Base-by-base conservation (phyloP, 2,797 vertebrate genomes). In the Xiphorhynchus erythropygius region DNA sequence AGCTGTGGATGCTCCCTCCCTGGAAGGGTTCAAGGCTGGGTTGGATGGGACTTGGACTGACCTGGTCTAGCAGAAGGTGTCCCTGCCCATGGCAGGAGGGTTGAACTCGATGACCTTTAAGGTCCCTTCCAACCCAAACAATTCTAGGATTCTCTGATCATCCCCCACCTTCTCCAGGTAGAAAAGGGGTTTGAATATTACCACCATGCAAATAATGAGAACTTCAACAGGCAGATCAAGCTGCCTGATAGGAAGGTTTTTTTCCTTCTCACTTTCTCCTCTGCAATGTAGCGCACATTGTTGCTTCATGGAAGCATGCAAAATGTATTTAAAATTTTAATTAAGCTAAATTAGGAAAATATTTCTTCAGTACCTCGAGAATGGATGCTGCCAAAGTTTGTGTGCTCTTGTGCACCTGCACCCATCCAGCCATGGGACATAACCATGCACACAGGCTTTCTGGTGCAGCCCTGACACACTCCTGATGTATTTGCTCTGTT, bases 341-440 rank as follows among this genome's bases (percentile, higher is more conserved):
- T 73, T 73, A 44, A 55, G 17, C 50, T 68, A 80, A n/a, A 23
- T 33, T 49, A 53, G 27, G 16, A 63, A 86, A 67, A 24, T 52
- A 32, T 65, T 63, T 76, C 37, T 84, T 87, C 32, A 53, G 27
- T 49, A 63, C 18, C 24, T 32, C 21, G 9, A 49, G 49, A 50
- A 57, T 33, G 16, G 28, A 13, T 52, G 28, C 11, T 28, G 50
- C 50, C 17, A 7, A 28, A 21, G 28, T 19, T 39, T 30, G 18
- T 27, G 25, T 64, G 35, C 25, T 65, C 30, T 3, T 27, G 37
- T 27, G 27, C 65, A 49, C 49, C 52, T 33, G 41, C 44, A n/a
- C 1, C 49, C 32, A 13, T 44, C 21, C 78, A 70, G 28, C 59
- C 12, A 2, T 0, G 3, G 37, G n/a, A 7, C 5, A 3, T 0